Evolutionary conservation across 2,888 invertebrate species (phyloP).

Genomic region (Leucozona laternaria): DNA sequence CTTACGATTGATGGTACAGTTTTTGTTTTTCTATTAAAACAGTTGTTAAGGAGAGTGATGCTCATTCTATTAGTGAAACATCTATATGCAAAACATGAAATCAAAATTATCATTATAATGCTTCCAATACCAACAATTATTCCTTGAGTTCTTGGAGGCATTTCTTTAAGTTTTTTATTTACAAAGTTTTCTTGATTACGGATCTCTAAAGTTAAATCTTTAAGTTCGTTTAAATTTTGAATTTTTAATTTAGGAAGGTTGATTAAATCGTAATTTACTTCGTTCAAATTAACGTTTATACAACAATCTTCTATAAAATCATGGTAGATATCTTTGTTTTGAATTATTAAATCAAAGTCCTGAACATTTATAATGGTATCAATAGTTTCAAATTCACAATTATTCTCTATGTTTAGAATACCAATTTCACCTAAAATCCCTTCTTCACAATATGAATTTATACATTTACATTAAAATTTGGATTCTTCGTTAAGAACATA

Average conservation of each 20-base stretch:
- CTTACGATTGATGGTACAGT: background rate
- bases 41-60: background rate
- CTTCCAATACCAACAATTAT: too few relatives aligned
- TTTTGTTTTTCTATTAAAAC: background rate
- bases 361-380: background rate
- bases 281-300: too few relatives aligned
- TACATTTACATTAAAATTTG: slow-evolving; percentile 14
- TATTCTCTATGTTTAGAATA: background rate
- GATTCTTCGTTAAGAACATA: background rate
- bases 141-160: too few relatives aligned
- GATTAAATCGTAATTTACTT: background rate
- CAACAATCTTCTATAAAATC: background rate
- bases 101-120: too few relatives aligned
- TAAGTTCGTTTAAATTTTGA: background rate
- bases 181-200: slow-evolving; percentile 1
- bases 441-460: background rate
- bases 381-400: background rate
- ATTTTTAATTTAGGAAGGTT: background rate
- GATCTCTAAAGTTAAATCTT: background rate
- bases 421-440: background rate
- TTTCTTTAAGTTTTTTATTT: too few relatives aligned
- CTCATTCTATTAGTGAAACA: background rate
- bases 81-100: slow-evolving; percentile 1
- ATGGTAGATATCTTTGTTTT: background rate
- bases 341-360: background rate